Percentiles rank a stretch among this genome's conserved stretches.
phyloP scores from a whole-genome alignment of 35 echinoderm and acorn worm species.

The Chiridota heheva region DNA sequence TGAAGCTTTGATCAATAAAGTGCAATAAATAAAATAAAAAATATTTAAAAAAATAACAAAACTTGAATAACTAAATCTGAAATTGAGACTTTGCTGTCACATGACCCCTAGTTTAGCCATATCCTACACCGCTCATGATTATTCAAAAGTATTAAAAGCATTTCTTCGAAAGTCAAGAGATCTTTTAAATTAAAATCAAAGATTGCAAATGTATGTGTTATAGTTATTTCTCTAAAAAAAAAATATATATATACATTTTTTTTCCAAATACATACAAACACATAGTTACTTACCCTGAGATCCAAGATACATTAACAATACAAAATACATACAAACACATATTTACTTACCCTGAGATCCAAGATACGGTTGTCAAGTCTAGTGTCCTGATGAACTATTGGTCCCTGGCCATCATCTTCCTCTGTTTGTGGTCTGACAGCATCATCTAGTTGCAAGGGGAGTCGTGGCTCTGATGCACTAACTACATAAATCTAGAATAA shows the following conservation, averaged over 20 bases:
- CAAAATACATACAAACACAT: neutral
- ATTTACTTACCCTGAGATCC: conserved; percentile 95
- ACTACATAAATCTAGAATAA: conserved; percentile 65
- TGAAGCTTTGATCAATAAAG: too few species aligned
- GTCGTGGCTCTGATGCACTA: conserved; percentile 72
- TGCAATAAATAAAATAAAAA: too few species aligned
- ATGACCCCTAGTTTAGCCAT: too few species aligned
- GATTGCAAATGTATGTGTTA: too few species aligned
- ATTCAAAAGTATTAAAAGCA: too few species aligned
- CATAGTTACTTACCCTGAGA: conserved; percentile 95
- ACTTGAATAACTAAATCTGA: too few species aligned
- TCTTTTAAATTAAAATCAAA: too few species aligned
- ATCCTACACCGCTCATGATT: too few species aligned
- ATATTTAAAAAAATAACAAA: too few species aligned
- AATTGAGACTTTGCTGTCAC: too few species aligned
- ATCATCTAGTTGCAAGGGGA: conserved; percentile 95
- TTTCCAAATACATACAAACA: neutral
- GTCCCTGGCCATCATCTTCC: conserved; percentile 64
- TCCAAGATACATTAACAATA: conserved; percentile 95
- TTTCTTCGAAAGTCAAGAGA: too few species aligned
- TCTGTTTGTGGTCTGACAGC: conserved; percentile 68
- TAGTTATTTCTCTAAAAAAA: neutral
- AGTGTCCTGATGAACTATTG: conserved; percentile 91
- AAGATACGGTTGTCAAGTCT: conserved; percentile 92
- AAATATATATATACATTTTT: neutral